Percentiles rank a stretch among this genome's conserved stretches.
Conservation (phyloP, 1,140 invertebrate genomes). For the Streblospio benedicti region DNA sequence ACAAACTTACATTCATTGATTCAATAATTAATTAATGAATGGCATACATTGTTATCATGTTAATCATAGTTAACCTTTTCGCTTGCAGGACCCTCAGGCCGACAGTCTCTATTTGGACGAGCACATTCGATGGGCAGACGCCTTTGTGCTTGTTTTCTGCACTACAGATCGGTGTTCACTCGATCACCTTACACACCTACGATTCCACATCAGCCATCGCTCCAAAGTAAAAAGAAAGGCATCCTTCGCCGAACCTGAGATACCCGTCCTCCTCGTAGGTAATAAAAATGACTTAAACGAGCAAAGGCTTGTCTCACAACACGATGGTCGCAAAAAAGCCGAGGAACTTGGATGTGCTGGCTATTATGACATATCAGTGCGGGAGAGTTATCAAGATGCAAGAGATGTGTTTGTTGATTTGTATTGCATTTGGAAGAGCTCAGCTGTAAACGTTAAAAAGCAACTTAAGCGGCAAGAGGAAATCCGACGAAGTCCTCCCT, state of each 20-base stretch:
- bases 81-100: conserved; percentile 52
- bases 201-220: conserved; percentile 70
- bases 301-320: conserved; percentile 73
- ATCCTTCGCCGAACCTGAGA: conserved; percentile 49
- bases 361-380: conserved; percentile 73
- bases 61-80: conserved; percentile 25
- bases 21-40: too few relatives aligned
- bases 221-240: conserved; percentile 58
- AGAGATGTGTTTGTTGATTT: conserved; percentile 39
- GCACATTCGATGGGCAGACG: conserved; percentile 78
- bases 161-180: conserved; percentile 81
- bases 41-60: too few relatives aligned
- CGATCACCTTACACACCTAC: conserved; percentile 65
- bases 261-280: conserved; percentile 69
- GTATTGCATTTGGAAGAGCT: too few relatives aligned
- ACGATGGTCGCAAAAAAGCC: conserved; percentile 67
- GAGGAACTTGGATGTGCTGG: conserved; percentile 67
- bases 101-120: conserved; percentile 65
- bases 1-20: too few relatives aligned
- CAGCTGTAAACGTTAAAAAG: too few relatives aligned
- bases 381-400: conserved; percentile 62
- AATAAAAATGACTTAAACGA: conserved; percentile 90
- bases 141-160: conserved; percentile 78
- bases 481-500: too few relatives aligned
- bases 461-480: too few relatives aligned